Base-by-base conservation (phyloP, 2,888 invertebrate species). In the Morpho achilles region DNA sequence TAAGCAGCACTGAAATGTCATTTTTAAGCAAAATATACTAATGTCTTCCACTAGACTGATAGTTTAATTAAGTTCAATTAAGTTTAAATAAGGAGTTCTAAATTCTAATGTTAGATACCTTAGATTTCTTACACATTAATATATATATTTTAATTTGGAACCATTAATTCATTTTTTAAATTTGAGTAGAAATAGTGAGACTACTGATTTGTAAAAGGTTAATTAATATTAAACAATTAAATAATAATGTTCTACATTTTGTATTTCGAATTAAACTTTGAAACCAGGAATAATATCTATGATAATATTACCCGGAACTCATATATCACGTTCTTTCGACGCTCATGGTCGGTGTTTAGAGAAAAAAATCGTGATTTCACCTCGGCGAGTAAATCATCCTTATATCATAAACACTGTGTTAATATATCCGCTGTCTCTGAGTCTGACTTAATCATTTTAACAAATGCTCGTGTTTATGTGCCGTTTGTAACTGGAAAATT, bases 361-460 rank as follows among this genome's bases (percentile, higher is more conserved):
- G 57, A 57, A 63, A 64, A 32, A 62, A 66, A 65, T 68, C 63
- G 64, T 64, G 65, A 67, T 67, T 63, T 62, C 60, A 63, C 59
- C 58, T 60, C 60, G 55, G 54, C 53, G 56, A 66, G 64, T 69
- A 73, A 67, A 72, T 72, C 67, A 69, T 67, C 39, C 56, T 60
- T 63, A 64, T 66, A 69, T 64, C 64, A 68, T 66, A 69, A 69
- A 69, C 66, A 67, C 60, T 58, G 57, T 56, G 61, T 60, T 66
- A 63, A 64, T 67, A 67, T 63, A 67, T 63, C 61, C 59, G 56
- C 58, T 58, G 60, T 60, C 56, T 62, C 63, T 56, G 62, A 66
- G 55, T 62, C 63, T 56, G 62, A 66, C 61, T 67, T 60, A 64
- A 68, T 65, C 61, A 65, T 62, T 60, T 62, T 64, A 60, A 62